These are phyloP conservation scores for Lathronympha strigana DNA, from an alignment of 2,888 invertebrate genomes.

Conservation along the genomic window DNA sequence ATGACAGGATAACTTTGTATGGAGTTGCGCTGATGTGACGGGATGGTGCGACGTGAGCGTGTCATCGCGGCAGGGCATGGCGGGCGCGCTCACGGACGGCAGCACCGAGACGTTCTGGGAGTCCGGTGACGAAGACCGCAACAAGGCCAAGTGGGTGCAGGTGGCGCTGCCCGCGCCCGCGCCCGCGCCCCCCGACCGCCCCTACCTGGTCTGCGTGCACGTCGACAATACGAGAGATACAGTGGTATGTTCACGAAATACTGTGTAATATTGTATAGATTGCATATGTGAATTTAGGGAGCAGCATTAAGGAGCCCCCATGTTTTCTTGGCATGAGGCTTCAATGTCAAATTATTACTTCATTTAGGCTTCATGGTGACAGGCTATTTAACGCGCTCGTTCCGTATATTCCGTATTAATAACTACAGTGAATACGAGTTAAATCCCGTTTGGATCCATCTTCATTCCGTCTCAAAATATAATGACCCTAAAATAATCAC, in stretches of 20 bases:
- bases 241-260: slow-evolving; percentile 80
- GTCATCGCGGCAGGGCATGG: slow-evolving; percentile 97
- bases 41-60: slow-evolving; percentile 91
- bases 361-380: too few relatives aligned
- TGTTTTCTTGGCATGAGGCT: too few relatives aligned
- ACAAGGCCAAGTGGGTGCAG: slow-evolving; percentile 94
- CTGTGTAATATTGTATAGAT: background rate
- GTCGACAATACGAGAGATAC: slow-evolving; percentile 97
- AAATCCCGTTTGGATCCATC: too few relatives aligned
- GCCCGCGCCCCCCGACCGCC: slow-evolving; percentile 77
- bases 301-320: too few relatives aligned
- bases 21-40: slow-evolving; percentile 90
- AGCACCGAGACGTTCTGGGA: slow-evolving; percentile 99
- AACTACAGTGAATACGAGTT: too few relatives aligned
- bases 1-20: slow-evolving; percentile 82
- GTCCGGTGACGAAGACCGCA: slow-evolving; percentile 98
- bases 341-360: too few relatives aligned
- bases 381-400: too few relatives aligned
- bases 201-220: slow-evolving; percentile 92
- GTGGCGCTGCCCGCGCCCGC: slow-evolving; percentile 63
- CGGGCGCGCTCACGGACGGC: slow-evolving; percentile 95
- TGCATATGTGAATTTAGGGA: background rate
- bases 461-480: too few relatives aligned
- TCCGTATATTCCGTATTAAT: too few relatives aligned
- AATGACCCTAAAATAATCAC: too few relatives aligned